Conservation (phyloP, 2,888 invertebrate species). For the Parnassius smintheus region DNA sequence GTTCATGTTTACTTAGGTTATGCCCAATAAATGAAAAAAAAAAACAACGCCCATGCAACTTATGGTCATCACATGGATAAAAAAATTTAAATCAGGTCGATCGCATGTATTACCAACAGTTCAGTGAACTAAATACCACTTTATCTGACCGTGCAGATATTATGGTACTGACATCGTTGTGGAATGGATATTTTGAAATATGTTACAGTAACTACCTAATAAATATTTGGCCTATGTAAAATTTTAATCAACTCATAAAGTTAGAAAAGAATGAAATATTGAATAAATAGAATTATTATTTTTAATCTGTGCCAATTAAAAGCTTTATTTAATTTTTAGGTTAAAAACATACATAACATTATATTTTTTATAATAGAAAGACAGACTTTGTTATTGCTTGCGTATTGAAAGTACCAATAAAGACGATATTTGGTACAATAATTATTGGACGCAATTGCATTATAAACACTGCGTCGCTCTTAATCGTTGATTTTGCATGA, state of each 20-base stretch:
- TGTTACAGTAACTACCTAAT: too few species aligned
- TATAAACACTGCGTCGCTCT: conserved; percentile 43
- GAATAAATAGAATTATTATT: too few species aligned
- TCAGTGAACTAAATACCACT: conserved; percentile 12
- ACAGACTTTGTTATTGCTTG: too few species aligned
- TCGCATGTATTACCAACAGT: conserved; percentile 13
- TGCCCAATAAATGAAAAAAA: background rate
- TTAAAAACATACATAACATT: too few species aligned
- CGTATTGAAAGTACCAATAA: background rate
- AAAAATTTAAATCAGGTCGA: background rate
- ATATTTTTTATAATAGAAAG: too few species aligned
- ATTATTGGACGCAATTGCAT: conserved; percentile 40
- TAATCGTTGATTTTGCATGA: conserved; percentile 35
- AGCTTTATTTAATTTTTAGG: too few species aligned
- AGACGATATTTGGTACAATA: conserved; percentile 11
- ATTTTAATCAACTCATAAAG: too few species aligned
- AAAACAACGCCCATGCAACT: conserved; percentile 8
- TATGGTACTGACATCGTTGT: too few species aligned
- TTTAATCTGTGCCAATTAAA: too few species aligned
- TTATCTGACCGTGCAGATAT: background rate
- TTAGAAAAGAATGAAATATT: too few species aligned
- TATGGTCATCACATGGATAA: conserved; percentile 11
- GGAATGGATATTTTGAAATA: too few species aligned
- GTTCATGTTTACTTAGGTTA: background rate
- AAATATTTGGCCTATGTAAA: too few species aligned